Evolutionary conservation across 2,797 vertebrate genomes (phyloP), one percentile per base, ranked within the genome.

Genomic region (Molossus alvarezi): DNA sequence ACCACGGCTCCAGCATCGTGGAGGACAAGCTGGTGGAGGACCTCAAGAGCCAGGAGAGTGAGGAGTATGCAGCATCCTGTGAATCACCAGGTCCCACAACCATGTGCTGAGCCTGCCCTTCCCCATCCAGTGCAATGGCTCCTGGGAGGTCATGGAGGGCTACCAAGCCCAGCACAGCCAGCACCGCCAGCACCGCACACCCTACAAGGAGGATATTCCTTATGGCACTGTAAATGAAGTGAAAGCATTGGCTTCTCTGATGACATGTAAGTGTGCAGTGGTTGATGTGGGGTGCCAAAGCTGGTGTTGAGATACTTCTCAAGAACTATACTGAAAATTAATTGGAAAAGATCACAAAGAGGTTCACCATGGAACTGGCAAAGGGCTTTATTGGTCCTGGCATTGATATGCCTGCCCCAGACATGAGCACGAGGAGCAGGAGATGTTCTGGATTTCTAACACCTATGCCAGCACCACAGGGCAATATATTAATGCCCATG

Each of bases 201-300:
- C 99, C 65, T 99, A 99, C 99, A 99, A 99, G 97, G 99, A 45
- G 41, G 6, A 45, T 98, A 99, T 99, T 98, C 99, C 99, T 86
- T 99, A 99, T 88, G 99, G 99, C 95, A 98, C 97, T 25, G 99
- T 99, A 91, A 99, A 99, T 96, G 99, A 99, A 97, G 99, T 99
- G 53, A 99, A 99, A 98, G 99, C 99, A 20, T 98, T 99, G 98
- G 99, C 99, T 20, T 99, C 99, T 90, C 98, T 99, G 97, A 99
- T 99, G 99, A 99, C 99, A 0, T 99, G 99, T 96, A 99, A 99
- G 98, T 99, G 99, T 97, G 99, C 99, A 11, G 99, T 99, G 86
- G 99, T 99, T 60, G 99, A 45, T 45, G 99, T 99, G 99, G 17
- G 99, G 99, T 98, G 99, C 99, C 98, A 99, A 99, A 99, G 99